phyloP scores from a whole-genome alignment of 2,113 vertebrate species.

The Podarcis muralis region DNA sequence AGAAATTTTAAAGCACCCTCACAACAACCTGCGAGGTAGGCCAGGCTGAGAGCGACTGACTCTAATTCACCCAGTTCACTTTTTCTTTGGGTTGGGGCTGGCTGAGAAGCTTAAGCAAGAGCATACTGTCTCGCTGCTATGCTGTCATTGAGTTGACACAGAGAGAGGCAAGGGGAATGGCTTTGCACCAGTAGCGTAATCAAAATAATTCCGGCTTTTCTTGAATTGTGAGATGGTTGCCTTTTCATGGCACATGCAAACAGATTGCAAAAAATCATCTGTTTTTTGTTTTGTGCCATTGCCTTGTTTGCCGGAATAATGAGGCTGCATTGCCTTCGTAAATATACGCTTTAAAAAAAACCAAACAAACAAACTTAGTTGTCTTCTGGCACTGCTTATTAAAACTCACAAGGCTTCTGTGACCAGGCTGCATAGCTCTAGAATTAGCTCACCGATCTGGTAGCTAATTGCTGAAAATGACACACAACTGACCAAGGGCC shows the following conservation, averaged over 20 bases:
- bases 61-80: neutral
- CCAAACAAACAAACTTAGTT: neutral
- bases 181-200: neutral
- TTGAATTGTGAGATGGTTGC: neutral
- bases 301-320: neutral
- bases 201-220: neutral
- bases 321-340: neutral
- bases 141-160: no score
- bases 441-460: conserved; percentile 7
- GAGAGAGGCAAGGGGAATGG: neutral
- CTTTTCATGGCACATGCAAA: neutral
- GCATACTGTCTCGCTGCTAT: neutral
- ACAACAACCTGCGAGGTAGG: neutral
- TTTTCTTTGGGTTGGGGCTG: neutral
- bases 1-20: neutral
- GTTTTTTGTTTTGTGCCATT: neutral
- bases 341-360: neutral
- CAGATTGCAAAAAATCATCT: neutral
- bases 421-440: conserved; percentile 6
- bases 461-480: conserved; percentile 19
- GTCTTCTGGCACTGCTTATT: neutral
- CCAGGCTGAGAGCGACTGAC: neutral
- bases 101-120: neutral
- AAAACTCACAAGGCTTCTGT: neutral
- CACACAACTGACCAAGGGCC: conserved; percentile 5